phyloP scores from a whole-genome alignment of 1,140 invertebrate species.

The Lasioglossum albipes region DNA sequence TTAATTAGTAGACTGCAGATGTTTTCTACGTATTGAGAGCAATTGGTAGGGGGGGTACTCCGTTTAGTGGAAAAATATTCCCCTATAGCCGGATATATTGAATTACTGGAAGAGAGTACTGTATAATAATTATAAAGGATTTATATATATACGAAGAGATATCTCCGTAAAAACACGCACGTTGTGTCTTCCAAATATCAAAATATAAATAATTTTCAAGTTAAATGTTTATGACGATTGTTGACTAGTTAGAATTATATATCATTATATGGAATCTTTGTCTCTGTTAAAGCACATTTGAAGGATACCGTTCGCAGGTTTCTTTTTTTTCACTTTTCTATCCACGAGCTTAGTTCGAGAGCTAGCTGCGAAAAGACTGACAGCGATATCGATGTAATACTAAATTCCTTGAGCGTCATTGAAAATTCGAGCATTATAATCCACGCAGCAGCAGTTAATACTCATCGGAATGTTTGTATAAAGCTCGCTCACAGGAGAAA shows the following conservation, averaged over 20 bases:
- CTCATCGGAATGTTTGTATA: slow-evolving; percentile 9
- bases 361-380: slow-evolving; percentile 42
- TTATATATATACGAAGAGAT: slow-evolving; percentile 17
- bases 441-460: slow-evolving; percentile 8
- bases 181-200: slow-evolving; percentile 59
- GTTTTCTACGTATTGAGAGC: no score
- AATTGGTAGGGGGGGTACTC: no score
- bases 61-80: no score
- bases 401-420: slow-evolving; percentile 23
- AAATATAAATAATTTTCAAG: slow-evolving; percentile 43
- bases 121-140: slow-evolving; percentile 23
- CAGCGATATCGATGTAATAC: slow-evolving; percentile 27
- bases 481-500: neutral
- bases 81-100: no score
- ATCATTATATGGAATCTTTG: slow-evolving; percentile 13
- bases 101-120: no score
- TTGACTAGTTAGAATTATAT: slow-evolving; percentile 42
- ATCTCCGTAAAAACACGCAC: slow-evolving; percentile 43
- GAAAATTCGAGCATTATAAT: neutral
- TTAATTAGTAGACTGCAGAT: no score
- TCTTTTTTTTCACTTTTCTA: slow-evolving; percentile 22
- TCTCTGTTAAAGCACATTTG: slow-evolving; percentile 16
- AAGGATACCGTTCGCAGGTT: slow-evolving; percentile 11
- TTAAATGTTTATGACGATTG: slow-evolving; percentile 38
- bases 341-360: slow-evolving; percentile 10